Evolutionary conservation across 2,797 vertebrate species (phyloP), one percentile per base, ranked within the genome.

Genomic region (Coracias cyanogaster): DNA sequence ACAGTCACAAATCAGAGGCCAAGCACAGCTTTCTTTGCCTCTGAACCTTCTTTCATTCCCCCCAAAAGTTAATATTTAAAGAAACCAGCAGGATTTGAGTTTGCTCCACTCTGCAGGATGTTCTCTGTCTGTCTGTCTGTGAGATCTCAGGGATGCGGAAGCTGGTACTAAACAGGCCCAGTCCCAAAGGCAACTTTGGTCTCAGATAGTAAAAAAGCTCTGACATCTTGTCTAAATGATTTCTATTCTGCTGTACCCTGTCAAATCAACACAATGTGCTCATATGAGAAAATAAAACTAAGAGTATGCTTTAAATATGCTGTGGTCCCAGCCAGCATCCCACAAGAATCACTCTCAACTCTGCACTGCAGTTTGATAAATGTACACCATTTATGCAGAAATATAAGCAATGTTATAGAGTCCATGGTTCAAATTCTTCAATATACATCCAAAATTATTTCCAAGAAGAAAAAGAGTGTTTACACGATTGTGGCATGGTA

Each of bases 41-140:
- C 48, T 66, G 46, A 81, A 43, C 8, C 11, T 69, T 72, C 37
- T 37, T 62, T 65, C 46, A 15, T 41, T 57, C 82, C 17, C 49
- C 19, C 28, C 62, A 12, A 4, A 84, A 83, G 76, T n/a, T 58
- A 76, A 58, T 76, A 72, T 66, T 86, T 93, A 61, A 84, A 90
- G 62, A 29, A 79, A 95, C 67, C 9, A 74, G 33, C 13, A 45
- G 2, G 8, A 48, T 57, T 41, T 52, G 79, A 62, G 29, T 43
- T 65, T 89, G 49, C 18, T 82, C 12, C 39, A 10, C 28, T 25
- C 29, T 16, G 8, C 0, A 1, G 60, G 82, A 91, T 3, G 4
- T 69, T 67, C 46, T 43, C 33, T 66, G n/a, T 67, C n/a, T n/a
- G n/a, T n/a, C 51, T 51, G 24, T 21, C 0, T 0, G 61, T 13